A percentile compares a stretch with the other conserved stretches of the same genome.
Evolutionary conservation across 2,113 vertebrate species (phyloP).

Genomic region (Leptocoma aspasia): DNA sequence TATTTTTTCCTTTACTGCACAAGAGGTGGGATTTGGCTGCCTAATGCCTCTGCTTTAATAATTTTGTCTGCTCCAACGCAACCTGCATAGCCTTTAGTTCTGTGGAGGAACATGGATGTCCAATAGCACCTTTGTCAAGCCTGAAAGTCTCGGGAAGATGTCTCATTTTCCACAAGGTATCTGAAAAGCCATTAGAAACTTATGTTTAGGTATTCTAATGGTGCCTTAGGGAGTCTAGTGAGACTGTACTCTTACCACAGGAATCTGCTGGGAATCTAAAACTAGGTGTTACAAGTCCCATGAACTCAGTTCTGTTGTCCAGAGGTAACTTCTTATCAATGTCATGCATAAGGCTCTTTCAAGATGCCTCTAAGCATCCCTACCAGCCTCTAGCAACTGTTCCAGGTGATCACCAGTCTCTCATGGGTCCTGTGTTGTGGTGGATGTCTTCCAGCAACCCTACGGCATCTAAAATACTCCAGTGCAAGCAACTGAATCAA

Average conservation of each 20-base stretch:
- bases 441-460: not conserved
- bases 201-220: not conserved
- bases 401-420: not conserved
- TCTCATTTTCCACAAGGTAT: not conserved
- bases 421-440: not conserved
- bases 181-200: not conserved
- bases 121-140: not conserved
- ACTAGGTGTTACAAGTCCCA: not conserved
- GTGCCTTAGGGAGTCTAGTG: not conserved
- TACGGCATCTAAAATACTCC: not conserved
- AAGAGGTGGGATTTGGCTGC: not conserved
- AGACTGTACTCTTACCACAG: not conserved
- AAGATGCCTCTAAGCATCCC: not conserved
- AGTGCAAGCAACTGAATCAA: not conserved
- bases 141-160: not conserved
- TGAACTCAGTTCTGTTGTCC: not conserved
- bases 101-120: not conserved
- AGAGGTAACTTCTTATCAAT: not conserved
- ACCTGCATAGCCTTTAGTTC: not conserved
- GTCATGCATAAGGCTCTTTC: not conserved
- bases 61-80: not conserved
- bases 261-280: not conserved
- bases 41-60: not conserved
- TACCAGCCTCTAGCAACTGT: not conserved
- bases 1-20: not conserved